phyloP scores from a whole-genome alignment of 2,113 vertebrate genomes.

The Pelecanoides urinatrix region DNA sequence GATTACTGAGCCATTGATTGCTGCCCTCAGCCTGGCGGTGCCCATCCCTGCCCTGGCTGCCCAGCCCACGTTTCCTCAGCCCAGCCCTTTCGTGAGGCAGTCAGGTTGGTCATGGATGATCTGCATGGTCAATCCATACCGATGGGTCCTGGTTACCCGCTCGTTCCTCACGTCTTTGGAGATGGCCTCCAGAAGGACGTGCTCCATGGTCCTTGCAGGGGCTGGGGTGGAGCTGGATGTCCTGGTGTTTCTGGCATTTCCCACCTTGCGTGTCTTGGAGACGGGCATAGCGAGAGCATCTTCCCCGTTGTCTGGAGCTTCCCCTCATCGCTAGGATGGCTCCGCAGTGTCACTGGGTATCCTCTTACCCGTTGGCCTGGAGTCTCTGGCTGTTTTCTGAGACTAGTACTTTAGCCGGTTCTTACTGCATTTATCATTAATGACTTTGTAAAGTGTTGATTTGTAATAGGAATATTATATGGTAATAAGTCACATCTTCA shows the following conservation, averaged over 20 bases:
- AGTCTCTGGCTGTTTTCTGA: background rate
- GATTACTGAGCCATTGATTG: background rate
- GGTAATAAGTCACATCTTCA: background rate
- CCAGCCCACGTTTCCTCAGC: background rate
- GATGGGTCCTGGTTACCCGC: background rate
- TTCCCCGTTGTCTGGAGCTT: background rate
- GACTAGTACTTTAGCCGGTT: background rate
- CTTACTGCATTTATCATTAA: no score
- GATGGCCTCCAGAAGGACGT: background rate
- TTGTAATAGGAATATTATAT: background rate
- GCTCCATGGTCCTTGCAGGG: background rate
- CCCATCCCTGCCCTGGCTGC: background rate
- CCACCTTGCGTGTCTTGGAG: background rate
- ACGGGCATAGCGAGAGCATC: fast-evolving
- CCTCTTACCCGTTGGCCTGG: fast-evolving
- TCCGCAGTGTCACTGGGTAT: background rate
- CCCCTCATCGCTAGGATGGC: background rate
- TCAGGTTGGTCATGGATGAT: fast-evolving
- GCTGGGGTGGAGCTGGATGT: background rate
- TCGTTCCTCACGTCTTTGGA: fast-evolving
- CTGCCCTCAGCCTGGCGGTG: background rate
- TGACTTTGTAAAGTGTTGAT: background rate
- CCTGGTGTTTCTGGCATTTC: background rate
- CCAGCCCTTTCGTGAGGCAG: fast-evolving
- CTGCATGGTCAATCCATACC: fast-evolving